Percentiles rank a stretch among this genome's conserved stretches.
These are phyloP conservation scores for Nilaparvata lugens DNA, from an alignment of 1,140 invertebrate species.

Conservation along the genomic window DNA sequence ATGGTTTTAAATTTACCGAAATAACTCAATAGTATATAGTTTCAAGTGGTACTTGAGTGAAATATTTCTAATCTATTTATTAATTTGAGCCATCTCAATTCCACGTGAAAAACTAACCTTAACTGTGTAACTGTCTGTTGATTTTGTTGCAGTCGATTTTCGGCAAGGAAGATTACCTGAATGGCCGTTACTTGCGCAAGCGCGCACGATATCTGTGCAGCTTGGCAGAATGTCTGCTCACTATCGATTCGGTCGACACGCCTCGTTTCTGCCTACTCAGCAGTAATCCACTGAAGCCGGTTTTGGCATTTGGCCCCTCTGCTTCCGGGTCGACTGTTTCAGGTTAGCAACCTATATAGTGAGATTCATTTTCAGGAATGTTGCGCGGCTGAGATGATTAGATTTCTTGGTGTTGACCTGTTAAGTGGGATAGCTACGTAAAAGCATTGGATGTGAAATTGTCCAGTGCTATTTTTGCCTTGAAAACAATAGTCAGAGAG, in stretches of 20 bases:
- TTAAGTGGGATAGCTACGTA: no score
- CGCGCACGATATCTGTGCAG: slow-evolving; percentile 60
- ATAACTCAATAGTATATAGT: no score
- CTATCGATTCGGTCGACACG: slow-evolving; percentile 19
- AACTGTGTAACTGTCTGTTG: neutral
- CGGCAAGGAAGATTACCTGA: slow-evolving; percentile 64
- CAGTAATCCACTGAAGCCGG: slow-evolving; percentile 55
- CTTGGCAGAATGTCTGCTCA: slow-evolving; percentile 26
- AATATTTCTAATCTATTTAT: no score
- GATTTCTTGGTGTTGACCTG: no score
- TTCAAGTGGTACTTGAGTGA: no score
- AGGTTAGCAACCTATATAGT: slow-evolving; percentile 38
- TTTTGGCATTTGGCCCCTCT: slow-evolving; percentile 51
- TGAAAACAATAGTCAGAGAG: no score
- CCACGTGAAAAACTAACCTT: no score
- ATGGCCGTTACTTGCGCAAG: slow-evolving; percentile 74
- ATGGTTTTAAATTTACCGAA: no score
- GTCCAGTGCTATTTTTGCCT: no score
- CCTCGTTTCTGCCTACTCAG: slow-evolving; percentile 27
- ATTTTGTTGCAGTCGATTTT: slow-evolving; percentile 31
- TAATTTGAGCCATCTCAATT: no score
- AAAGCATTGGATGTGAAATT: no score
- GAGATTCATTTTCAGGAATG: slow-evolving; percentile 20
- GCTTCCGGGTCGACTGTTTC: slow-evolving; percentile 25
- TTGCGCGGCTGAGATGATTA: no score